Evolutionary conservation across 2,888 invertebrate species (phyloP), one percentile per base, ranked within the genome.

Genomic region (Tillus elongatus): DNA sequence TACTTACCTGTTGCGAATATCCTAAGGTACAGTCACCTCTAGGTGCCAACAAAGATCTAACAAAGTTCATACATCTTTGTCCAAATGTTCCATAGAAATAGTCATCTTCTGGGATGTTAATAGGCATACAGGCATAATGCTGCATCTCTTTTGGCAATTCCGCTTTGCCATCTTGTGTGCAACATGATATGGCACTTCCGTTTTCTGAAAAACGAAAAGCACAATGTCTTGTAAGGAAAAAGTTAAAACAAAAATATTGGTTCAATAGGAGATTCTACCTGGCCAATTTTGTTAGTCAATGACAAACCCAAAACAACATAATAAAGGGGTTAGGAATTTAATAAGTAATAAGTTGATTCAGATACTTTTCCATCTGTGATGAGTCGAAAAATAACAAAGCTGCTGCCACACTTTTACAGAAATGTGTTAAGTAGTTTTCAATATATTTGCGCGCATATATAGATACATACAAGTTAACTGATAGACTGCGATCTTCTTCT

Each of bases 111-210:
- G 74, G 71, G 6, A 80, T 69, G 0, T 59, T 39, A 33, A 86
- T 80, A 0, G 83, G 77, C 42, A 79, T 71, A 47, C 85, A 86
- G 1, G 79, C 79, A 51, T 71, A 75, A 54, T 82, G 82, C n/a
- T 68, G 66, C 9, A 67, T 50, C 9, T 75, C 66, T 1, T 60
- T 60, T 0, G 74, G 72, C 1, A 80, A 56, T 14, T 65, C 50
- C 0, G 53, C 52, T 40, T 65, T 61, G 0, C 82, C 84, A 19
- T 80, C 73, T 3, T 68, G 58, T 1, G 70, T 58, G 52, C 87
- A 88, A 57, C 88, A 88, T 12, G 82, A 75, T 28, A 88, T 79
- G 0, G 79, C 73, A 34, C 74, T 76, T 4, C 79, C 78, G 39
- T 78, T 78, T 27, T 70, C 83, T 83, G 46, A 4, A 53, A 56